Conservation (phyloP, 2,888 invertebrate species). For the Marasmarcha lunaedactyla region DNA sequence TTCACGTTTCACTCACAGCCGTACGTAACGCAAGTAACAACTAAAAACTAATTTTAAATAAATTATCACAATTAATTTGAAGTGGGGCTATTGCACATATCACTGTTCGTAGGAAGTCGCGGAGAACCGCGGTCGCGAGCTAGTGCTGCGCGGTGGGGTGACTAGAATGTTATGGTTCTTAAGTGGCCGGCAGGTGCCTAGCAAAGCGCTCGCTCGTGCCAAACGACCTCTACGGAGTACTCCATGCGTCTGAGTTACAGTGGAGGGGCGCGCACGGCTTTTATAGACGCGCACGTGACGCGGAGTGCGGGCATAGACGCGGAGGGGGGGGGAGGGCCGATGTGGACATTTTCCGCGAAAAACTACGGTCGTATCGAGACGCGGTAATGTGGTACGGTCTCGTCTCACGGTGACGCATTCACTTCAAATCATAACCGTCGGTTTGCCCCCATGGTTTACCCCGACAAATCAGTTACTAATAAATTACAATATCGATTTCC, state of each 20-base stretch:
- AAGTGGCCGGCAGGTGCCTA: slow-evolving; percentile 71
- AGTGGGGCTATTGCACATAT: slow-evolving; percentile 68
- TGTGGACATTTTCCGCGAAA: slow-evolving; percentile 61
- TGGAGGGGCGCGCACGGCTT: slow-evolving; percentile 55
- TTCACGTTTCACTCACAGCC: slow-evolving; percentile 68
- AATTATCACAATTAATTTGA: slow-evolving; percentile 65
- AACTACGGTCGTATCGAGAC: slow-evolving; percentile 38
- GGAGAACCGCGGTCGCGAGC: slow-evolving; percentile 63
- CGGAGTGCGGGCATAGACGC: slow-evolving; percentile 31
- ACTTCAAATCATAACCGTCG: slow-evolving; percentile 36
- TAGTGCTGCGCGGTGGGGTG: slow-evolving; percentile 62
- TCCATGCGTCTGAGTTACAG: slow-evolving; percentile 71
- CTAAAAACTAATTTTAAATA: slow-evolving; percentile 65
- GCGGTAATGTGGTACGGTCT: neutral
- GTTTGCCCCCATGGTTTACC: slow-evolving; percentile 41
- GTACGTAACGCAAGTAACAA: too few relatives aligned
- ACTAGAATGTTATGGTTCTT: slow-evolving; percentile 65
- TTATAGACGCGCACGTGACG: slow-evolving; percentile 58
- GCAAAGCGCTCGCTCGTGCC: slow-evolving; percentile 73
- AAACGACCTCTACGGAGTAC: slow-evolving; percentile 73
- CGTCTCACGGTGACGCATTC: slow-evolving; percentile 26
- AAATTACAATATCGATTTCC: neutral
- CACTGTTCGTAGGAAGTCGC: slow-evolving; percentile 69
- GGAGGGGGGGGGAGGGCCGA: slow-evolving; percentile 27
- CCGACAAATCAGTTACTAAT: neutral